Percentiles rank a stretch among this genome's conserved stretches.
These are phyloP conservation scores for Myzus persicae DNA, from an alignment of 1,140 invertebrate genomes.

Conservation along the genomic window DNA sequence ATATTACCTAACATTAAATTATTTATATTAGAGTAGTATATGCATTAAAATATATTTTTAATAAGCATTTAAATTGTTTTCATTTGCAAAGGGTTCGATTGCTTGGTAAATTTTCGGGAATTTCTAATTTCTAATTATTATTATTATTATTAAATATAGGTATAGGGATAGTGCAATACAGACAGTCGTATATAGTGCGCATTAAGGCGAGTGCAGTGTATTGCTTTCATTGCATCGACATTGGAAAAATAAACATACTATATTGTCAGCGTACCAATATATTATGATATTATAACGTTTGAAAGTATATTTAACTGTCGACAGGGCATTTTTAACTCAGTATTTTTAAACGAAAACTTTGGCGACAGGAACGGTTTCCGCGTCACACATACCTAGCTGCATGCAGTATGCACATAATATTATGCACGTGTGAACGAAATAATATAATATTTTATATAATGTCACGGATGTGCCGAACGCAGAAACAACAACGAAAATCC, in stretches of 20 bases:
- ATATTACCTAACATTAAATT: background rate
- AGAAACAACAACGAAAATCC: constrained; percentile 34
- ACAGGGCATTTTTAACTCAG: background rate
- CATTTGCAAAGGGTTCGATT: background rate
- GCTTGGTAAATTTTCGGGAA: background rate
- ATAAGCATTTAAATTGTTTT: background rate
- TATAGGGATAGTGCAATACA: no score
- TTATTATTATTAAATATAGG: background rate
- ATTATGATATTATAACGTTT: background rate
- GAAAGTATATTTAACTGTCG: background rate
- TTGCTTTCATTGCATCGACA: background rate
- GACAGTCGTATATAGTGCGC: no score
- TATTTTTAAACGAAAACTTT: background rate
- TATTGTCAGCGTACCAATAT: background rate
- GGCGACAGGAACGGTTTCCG: constrained; percentile 2
- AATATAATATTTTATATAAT: constrained; percentile 34
- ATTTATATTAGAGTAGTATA: background rate
- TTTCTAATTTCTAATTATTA: background rate
- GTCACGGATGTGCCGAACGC: constrained; percentile 25
- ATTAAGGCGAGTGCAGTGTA: background rate
- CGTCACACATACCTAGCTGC: background rate
- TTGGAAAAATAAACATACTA: background rate
- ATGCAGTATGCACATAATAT: background rate
- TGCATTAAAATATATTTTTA: background rate
- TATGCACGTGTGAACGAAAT: constrained; percentile 11